Percentiles rank a stretch among this genome's conserved stretches.
Evolutionary conservation across 2,797 vertebrate species (phyloP).

Genomic region (Rhodeus uyekii): DNA sequence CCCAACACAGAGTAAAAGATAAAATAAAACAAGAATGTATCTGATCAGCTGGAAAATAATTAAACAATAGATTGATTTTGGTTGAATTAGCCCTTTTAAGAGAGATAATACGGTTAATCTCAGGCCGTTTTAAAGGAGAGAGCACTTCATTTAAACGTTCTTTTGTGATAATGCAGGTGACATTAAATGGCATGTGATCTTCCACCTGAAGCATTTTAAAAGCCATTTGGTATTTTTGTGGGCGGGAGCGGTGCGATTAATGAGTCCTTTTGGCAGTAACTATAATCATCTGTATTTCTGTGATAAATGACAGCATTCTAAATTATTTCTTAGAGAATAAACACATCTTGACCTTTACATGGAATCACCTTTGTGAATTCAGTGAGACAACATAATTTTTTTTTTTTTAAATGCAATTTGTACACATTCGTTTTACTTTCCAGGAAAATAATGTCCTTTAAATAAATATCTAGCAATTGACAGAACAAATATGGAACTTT

Average conservation of each 20-base stretch:
- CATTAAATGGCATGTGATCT: slow-evolving; percentile 38
- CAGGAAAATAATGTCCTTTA: neutral
- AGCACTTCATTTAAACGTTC: slow-evolving; percentile 27
- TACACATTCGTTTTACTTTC: neutral
- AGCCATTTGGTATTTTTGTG: slow-evolving; percentile 24
- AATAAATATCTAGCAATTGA: slow-evolving; percentile 4
- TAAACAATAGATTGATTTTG: neutral
- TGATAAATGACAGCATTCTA: slow-evolving; percentile 33
- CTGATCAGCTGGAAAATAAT: neutral
- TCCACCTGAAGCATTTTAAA: slow-evolving; percentile 36
- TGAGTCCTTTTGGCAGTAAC: slow-evolving; percentile 26
- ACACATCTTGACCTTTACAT: slow-evolving; percentile 22
- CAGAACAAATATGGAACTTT: slow-evolving; percentile 4
- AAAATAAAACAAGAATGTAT: neutral
- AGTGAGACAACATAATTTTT: neutral
- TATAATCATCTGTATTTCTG: slow-evolving; percentile 29
- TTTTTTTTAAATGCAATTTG: neutral
- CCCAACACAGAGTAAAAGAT: neutral
- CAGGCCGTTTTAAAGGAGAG: slow-evolving; percentile 1
- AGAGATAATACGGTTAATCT: slow-evolving; percentile 19
- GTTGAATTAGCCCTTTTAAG: slow-evolving; percentile 9
- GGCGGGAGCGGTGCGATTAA: slow-evolving; percentile 12
- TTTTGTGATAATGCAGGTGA: slow-evolving; percentile 37
- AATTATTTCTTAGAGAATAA: slow-evolving; percentile 14
- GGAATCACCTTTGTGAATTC: slow-evolving; percentile 10